Percentiles rank a stretch among this genome's conserved stretches.
phyloP scores from a whole-genome alignment of 2,797 vertebrate species.

The Pseudomugil tenellus region DNA sequence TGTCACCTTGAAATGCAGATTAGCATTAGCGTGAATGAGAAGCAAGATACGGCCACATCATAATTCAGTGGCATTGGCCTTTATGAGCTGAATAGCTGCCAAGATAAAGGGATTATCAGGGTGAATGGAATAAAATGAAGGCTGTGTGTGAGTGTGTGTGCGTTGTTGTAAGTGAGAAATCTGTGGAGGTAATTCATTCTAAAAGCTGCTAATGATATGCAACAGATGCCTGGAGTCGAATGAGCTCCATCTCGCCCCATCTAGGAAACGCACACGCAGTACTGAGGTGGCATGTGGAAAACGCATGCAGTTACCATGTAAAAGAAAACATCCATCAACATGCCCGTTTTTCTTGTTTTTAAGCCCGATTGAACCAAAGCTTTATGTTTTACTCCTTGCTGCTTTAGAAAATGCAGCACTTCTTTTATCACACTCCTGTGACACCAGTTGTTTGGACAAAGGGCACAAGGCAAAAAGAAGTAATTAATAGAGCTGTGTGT shows the following conservation, averaged over 20 bases:
- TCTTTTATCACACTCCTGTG: slow-evolving; percentile 57
- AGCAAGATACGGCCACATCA: slow-evolving; percentile 55
- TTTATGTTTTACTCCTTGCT: not conserved
- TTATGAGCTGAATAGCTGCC: slow-evolving; percentile 63
- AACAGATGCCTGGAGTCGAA: slow-evolving; percentile 61
- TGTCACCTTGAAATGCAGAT: slow-evolving; percentile 70
- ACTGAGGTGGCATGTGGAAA: not conserved
- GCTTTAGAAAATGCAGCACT: slow-evolving; percentile 28
- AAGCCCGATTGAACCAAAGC: too few species aligned
- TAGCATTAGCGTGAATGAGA: slow-evolving; percentile 54
- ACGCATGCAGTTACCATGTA: slow-evolving; percentile 6
- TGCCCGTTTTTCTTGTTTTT: not conserved
- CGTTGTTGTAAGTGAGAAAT: slow-evolving; percentile 20
- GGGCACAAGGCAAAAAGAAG: slow-evolving; percentile 24
- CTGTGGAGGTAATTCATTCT: slow-evolving; percentile 48
- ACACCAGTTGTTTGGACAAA: slow-evolving; percentile 55
- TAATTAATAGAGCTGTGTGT: slow-evolving; percentile 40
- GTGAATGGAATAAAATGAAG: slow-evolving; percentile 52
- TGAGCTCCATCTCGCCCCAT: slow-evolving; percentile 1
- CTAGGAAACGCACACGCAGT: not conserved
- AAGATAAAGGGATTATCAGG: slow-evolving; percentile 73
- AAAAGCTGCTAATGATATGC: slow-evolving; percentile 66
- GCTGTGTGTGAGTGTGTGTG: slow-evolving; percentile 26
- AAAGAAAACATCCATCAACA: not conserved
- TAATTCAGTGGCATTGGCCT: slow-evolving; percentile 64